Base-by-base conservation (phyloP, 2,113 vertebrate genomes). In the Mesembrinibis cayennensis region DNA sequence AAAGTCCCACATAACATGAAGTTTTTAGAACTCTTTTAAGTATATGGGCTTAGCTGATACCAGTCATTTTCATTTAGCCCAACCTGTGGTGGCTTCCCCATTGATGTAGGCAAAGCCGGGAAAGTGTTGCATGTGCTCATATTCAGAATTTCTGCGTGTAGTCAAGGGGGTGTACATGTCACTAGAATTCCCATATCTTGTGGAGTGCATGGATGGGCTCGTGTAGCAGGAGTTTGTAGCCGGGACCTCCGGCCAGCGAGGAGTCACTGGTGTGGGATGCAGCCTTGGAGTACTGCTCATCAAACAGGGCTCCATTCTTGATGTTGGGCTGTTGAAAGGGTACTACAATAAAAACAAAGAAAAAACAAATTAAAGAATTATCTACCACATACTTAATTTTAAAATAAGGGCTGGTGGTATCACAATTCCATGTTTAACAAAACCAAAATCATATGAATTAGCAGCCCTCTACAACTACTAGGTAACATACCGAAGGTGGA, bases 51-150 rank as follows among this genome's bases (percentile, higher is more conserved):
- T 80, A 89, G 96, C 91, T 77, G 80, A 55, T 52, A 93, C 16
- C 93, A 98, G 97, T 97, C 97, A 83, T 70, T 85, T 80, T 98
- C 95, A 99, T 92, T 99, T 99, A 53, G 99, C 99, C 99, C 99
- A 99, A 42, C 99, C 99, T 16, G 99, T 99, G 69, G 99, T 99
- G 96, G 99, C 99, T 95, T 99, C 99, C 70, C 99, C 99, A 8
- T 99, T 99, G 97, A 99, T 99, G 95, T 99, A 99, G 96, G 99
- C 99, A 93, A 99, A 99, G 95, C 99, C 99, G 0, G 99, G 99
- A 97, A 99, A 99, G 99, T 99, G 99, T 98, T 99, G 99, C 94
- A 99, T 99, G 98, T 99, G 99, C 97, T 99, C 99, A 2, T 99
- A 99, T 96, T 99, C 99, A 6, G 99, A 99, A 98, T 99, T 99